A percentile compares a stretch with the other conserved stretches of the same genome.
These are phyloP conservation scores for Dendroctonus valens DNA, from an alignment of 1,140 invertebrate genomes.

Conservation along the genomic window DNA sequence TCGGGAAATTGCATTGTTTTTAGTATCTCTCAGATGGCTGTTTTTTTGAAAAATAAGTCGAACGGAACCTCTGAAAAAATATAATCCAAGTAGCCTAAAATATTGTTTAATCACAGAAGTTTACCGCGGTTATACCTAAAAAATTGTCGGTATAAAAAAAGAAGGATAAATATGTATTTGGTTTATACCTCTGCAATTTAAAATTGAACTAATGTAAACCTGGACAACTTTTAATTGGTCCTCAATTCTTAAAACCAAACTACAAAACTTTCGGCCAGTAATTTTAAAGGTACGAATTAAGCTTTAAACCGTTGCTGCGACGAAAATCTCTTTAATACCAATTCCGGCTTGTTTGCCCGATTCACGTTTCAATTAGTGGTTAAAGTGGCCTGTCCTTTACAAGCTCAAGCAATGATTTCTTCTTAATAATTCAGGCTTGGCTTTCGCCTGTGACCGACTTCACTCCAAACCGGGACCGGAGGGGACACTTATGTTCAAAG, in stretches of 20 bases:
- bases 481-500: constrained; percentile 38
- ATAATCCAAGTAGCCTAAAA: no score
- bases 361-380: constrained; percentile 38
- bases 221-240: constrained; percentile 14
- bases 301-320: constrained; percentile 28
- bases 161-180: no score
- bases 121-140: no score
- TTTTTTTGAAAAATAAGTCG: no score
- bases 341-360: constrained; percentile 35
- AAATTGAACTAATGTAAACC: no score
- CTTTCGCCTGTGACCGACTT: constrained; percentile 36
- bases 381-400: constrained; percentile 38
- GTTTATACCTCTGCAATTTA: no score
- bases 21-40: no score
- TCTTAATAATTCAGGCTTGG: constrained; percentile 39
- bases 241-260: not conserved
- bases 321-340: constrained; percentile 32
- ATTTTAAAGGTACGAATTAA: constrained; percentile 34
- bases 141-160: no score
- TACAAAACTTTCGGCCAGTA: constrained; percentile 8
- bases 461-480: constrained; percentile 25
- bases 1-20: no score
- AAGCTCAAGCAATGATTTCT: constrained; percentile 38
- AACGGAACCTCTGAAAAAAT: no score
- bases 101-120: no score